A percentile compares a stretch with the other conserved stretches of the same genome.
Conservation (phyloP, 2,797 vertebrate genomes). For the Diplodus puntazzo region DNA sequence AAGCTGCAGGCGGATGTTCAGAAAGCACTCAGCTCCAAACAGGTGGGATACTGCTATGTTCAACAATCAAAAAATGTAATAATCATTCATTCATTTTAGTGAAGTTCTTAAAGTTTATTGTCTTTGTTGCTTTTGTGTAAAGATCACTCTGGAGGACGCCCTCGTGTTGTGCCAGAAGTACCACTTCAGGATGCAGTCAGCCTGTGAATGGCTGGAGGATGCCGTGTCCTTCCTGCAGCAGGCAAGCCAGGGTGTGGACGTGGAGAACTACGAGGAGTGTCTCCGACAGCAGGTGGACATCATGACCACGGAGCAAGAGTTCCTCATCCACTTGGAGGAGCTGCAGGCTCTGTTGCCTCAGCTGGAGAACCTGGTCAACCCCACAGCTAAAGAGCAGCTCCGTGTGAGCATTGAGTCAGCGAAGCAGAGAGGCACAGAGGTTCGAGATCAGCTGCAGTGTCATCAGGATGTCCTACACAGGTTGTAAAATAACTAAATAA, state of each 20-base stretch:
- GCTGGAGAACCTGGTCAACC: constrained; percentile 89
- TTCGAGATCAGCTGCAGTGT: constrained; percentile 87
- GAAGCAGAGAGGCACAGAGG: constrained; percentile 86
- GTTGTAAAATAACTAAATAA: constrained; percentile 52
- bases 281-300: constrained; percentile 91
- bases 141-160: constrained; percentile 92
- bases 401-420: constrained; percentile 86
- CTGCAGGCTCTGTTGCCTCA: constrained; percentile 86
- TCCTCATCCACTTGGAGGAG: constrained; percentile 87
- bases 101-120: too few species aligned
- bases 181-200: constrained; percentile 91
- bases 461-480: constrained; percentile 88
- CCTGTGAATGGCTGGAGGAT: constrained; percentile 96
- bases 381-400: constrained; percentile 87
- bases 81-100: neutral
- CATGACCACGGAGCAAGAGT: constrained; percentile 91
- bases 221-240: constrained; percentile 93
- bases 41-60: constrained; percentile 83
- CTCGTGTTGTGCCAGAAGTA: constrained; percentile 92
- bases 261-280: constrained; percentile 94
- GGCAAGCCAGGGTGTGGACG: constrained; percentile 91
- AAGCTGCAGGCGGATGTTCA: constrained; percentile 92
- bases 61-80: neutral
- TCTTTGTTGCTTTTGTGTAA: constrained; percentile 16
- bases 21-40: constrained; percentile 88